A percentile compares a stretch with the other conserved stretches of the same genome.
phyloP scores from a whole-genome alignment of 1,140 invertebrate species.

The Drosophila nikananu region DNA sequence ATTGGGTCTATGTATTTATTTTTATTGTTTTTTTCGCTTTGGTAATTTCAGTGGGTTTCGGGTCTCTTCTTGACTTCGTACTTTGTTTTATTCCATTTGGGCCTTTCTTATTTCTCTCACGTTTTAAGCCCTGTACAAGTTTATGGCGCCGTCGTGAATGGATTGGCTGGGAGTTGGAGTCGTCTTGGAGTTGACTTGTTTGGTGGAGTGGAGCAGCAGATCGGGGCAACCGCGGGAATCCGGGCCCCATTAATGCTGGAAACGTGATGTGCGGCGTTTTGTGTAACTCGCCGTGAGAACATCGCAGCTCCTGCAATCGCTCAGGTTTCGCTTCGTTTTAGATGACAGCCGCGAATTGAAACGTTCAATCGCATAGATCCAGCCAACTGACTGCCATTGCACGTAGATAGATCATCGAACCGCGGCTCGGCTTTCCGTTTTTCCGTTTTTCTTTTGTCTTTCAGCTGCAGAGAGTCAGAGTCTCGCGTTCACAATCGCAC shows the following conservation, averaged over 20 bases:
- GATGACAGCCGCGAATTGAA: conserved; percentile 57
- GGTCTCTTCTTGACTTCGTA: conserved; percentile 30
- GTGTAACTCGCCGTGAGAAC: conserved; percentile 82
- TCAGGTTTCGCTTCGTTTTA: conserved; percentile 66
- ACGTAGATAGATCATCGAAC: conserved; percentile 57
- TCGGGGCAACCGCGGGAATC: not conserved
- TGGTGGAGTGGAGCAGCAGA: conserved; percentile 14
- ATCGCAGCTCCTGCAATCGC: conserved; percentile 60
- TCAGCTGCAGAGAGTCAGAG: conserved; percentile 10
- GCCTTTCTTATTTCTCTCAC: conserved; percentile 77
- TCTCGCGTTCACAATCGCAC: not conserved
- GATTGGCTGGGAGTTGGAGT: conserved; percentile 12
- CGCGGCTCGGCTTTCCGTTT: conserved; percentile 28
- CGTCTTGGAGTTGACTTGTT: not conserved
- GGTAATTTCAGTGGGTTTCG: conserved; percentile 46
- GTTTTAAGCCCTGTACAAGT: conserved; percentile 65
- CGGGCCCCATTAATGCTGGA: conserved; percentile 60
- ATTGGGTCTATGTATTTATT: conserved; percentile 62
- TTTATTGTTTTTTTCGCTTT: conserved; percentile 56
- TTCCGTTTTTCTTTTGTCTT: conserved; percentile 29
- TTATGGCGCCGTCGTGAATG: conserved; percentile 67
- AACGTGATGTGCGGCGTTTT: conserved; percentile 82
- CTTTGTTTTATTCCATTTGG: conserved; percentile 42
- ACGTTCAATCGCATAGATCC: conserved; percentile 25
- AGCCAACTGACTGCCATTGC: conserved; percentile 4